A percentile compares a stretch with the other conserved stretches of the same genome.
Evolutionary conservation across 2,113 vertebrate species (phyloP).

Genomic region (Phoenicopterus ruber): DNA sequence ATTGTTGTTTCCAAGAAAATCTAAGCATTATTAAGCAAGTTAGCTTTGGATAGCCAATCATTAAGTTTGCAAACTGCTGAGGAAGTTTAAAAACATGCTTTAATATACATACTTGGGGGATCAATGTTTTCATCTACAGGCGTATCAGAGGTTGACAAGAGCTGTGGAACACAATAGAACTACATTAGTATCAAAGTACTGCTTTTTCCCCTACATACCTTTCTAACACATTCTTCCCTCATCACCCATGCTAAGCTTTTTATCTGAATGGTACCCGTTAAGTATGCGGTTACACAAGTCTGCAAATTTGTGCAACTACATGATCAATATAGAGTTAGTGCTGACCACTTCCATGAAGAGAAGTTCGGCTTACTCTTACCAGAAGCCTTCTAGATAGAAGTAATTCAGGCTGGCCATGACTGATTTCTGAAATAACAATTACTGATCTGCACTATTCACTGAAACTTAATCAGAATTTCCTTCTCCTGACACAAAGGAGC

Average conservation of each 20-base stretch:
- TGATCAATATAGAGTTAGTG: background rate
- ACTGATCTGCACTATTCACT: background rate
- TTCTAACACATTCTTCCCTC: background rate
- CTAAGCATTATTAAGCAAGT: background rate
- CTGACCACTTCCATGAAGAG: background rate
- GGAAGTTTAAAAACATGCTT: background rate
- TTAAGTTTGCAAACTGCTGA: background rate
- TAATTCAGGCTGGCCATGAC: background rate
- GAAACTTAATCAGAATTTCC: background rate
- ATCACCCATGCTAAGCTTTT: background rate
- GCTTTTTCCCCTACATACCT: background rate
- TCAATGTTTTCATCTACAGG: conserved; percentile 86
- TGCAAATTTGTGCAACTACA: background rate
- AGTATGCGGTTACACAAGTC: background rate
- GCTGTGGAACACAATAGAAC: conserved; percentile 68
- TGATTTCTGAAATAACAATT: background rate
- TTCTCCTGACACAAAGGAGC: background rate
- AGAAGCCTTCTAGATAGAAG: background rate
- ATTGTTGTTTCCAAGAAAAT: background rate
- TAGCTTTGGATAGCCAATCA: background rate
- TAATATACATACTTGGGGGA: conserved; percentile 83
- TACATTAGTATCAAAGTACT: background rate
- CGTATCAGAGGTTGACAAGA: conserved; percentile 87
- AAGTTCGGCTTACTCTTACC: background rate
- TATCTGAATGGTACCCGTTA: background rate